Conservation (phyloP, 2,797 vertebrate genomes). For the Diglossa cyanea region DNA sequence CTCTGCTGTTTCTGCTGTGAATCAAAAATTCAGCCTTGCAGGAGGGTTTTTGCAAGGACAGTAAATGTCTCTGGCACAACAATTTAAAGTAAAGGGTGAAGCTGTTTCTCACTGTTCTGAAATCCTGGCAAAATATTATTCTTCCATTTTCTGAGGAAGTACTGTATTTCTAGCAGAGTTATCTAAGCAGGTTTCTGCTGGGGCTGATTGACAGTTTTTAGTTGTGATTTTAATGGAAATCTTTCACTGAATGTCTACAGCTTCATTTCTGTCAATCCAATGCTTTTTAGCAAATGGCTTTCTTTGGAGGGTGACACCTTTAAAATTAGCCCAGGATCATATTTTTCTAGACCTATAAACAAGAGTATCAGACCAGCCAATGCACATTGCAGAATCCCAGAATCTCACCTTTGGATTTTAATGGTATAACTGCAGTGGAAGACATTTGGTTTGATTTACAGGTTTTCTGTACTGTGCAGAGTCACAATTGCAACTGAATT, state of each 20-base stretch:
- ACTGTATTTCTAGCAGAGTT: neutral
- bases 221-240: conserved; percentile 1
- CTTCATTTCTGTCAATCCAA: neutral
- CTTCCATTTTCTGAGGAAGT: neutral
- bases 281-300: neutral
- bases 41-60: neutral
- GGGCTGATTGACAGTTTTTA: neutral
- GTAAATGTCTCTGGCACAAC: neutral
- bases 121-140: neutral
- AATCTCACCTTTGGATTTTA: neutral
- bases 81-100: neutral
- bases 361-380: neutral
- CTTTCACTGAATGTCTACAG: neutral
- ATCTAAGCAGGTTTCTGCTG: conserved; percentile 8
- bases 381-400: neutral
- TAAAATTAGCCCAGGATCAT: neutral
- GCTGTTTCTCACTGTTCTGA: neutral
- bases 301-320: neutral
- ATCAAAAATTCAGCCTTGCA: neutral
- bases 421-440: neutral
- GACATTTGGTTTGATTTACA: neutral
- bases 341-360: neutral
- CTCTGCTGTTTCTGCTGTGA: neutral
- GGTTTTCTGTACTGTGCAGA: neutral
- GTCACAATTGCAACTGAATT: neutral